Evolutionary conservation across 2,888 invertebrate genomes (phyloP).

Genomic region (Brassicogethes aeneus): DNA sequence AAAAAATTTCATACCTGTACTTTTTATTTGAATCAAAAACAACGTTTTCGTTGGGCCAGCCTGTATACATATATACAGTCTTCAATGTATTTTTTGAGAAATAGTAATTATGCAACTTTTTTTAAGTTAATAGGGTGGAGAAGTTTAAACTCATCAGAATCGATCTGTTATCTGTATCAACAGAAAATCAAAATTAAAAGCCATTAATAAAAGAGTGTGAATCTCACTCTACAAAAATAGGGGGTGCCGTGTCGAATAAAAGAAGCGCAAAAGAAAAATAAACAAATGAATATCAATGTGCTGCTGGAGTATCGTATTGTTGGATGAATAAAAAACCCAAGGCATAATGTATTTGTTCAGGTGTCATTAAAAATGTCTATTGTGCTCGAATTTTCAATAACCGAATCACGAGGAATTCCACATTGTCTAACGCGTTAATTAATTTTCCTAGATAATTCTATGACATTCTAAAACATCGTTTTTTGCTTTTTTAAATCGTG

Average conservation of each 20-base stretch:
- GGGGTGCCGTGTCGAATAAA: neutral
- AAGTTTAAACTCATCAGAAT: too few relatives aligned
- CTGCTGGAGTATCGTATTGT: slow-evolving; percentile 16
- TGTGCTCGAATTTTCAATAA: slow-evolving; percentile 9
- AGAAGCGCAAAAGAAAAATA: slow-evolving; percentile 10
- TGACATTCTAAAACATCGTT: too few relatives aligned
- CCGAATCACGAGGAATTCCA: neutral
- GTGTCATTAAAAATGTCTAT: slow-evolving; percentile 22
- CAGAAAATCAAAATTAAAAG: neutral
- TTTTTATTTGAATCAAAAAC: too few relatives aligned
- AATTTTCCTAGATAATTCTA: too few relatives aligned
- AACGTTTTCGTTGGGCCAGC: too few relatives aligned
- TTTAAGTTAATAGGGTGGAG: too few relatives aligned
- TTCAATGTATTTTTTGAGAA: too few relatives aligned
- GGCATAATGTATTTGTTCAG: slow-evolving; percentile 24
- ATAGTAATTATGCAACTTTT: too few relatives aligned
- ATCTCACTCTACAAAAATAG: neutral
- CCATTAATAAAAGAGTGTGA: neutral
- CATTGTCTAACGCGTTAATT: neutral
- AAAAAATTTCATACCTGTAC: too few relatives aligned
- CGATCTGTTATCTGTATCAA: slow-evolving; percentile 1
- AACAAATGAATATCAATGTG: slow-evolving; percentile 17
- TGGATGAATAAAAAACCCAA: slow-evolving; percentile 17
- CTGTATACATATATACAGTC: too few relatives aligned
- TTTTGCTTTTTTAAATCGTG: too few relatives aligned